These are phyloP conservation scores for Acridotheres tristis DNA, from an alignment of 2,797 vertebrate genomes.

Conservation along the genomic window DNA sequence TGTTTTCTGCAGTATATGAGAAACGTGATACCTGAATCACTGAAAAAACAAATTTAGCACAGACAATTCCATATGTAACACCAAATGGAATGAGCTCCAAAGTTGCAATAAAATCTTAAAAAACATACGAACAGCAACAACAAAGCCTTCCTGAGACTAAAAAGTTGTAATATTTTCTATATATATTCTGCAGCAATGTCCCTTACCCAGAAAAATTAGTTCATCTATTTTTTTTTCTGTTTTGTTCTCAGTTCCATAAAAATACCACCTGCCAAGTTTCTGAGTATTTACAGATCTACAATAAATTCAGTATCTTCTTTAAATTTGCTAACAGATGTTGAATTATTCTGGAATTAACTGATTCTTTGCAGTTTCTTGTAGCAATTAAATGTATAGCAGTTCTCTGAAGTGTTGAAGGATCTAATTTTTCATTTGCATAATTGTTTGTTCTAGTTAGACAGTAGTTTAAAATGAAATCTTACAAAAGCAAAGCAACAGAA, in stretches of 20 bases:
- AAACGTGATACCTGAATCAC: slow-evolving; percentile 46
- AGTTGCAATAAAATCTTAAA: slow-evolving; percentile 38
- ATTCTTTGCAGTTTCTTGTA: slow-evolving; percentile 54
- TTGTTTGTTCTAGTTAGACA: slow-evolving; percentile 66
- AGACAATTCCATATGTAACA: slow-evolving; percentile 52
- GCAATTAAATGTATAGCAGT: slow-evolving; percentile 62
- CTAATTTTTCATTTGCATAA: slow-evolving; percentile 71
- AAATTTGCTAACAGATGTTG: slow-evolving; percentile 67
- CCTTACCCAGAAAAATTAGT: background rate
- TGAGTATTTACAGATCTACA: slow-evolving; percentile 67
- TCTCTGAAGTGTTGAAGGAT: slow-evolving; percentile 58
- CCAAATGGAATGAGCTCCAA: slow-evolving; percentile 47
- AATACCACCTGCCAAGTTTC: slow-evolving; percentile 67
- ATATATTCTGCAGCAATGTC: background rate
- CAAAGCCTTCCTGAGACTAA: background rate
- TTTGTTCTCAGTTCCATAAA: slow-evolving; percentile 56
- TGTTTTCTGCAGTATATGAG: slow-evolving; percentile 46
- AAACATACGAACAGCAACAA: background rate
- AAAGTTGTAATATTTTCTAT: background rate
- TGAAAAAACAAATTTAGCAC: slow-evolving; percentile 56
- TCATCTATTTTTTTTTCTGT: slow-evolving; percentile 7
- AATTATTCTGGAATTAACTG: slow-evolving; percentile 66
- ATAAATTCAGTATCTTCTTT: slow-evolving; percentile 57
- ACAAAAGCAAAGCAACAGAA: slow-evolving; percentile 16
- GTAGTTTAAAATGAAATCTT: slow-evolving; percentile 53